Conservation (phyloP, 2,113 vertebrate species). For the Lepisosteus oculatus region DNA sequence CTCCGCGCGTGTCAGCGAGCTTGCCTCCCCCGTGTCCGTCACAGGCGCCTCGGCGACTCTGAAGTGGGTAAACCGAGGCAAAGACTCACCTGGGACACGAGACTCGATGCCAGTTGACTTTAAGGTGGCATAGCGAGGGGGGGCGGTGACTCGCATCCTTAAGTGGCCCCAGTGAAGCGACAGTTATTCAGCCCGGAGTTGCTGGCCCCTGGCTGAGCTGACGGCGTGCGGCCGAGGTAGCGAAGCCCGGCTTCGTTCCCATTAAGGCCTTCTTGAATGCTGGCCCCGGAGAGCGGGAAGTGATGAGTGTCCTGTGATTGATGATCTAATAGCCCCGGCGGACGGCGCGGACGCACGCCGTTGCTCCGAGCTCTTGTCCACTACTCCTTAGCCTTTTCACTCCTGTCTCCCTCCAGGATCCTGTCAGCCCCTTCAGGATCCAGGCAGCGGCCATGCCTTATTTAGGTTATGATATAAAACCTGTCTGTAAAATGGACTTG, state of each 20-base stretch:
- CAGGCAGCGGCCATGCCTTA: too few relatives aligned
- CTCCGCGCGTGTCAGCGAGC: constrained; percentile 50
- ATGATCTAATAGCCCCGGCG: constrained; percentile 66
- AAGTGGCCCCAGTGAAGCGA: constrained; percentile 53
- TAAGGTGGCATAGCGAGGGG: constrained; percentile 47
- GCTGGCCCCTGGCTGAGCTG: constrained; percentile 57
- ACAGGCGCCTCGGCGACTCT: constrained; percentile 61
- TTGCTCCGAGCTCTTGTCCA: constrained; percentile 34
- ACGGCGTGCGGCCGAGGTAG: constrained; percentile 51
- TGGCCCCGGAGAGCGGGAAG: constrained; percentile 60
- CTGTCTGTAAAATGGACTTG: too few relatives aligned
- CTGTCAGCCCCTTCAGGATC: constrained; percentile 28
- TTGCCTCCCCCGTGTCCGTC: constrained; percentile 58
- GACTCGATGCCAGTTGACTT: constrained; percentile 42
- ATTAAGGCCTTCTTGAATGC: constrained; percentile 61
- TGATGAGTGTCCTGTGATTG: constrained; percentile 75
- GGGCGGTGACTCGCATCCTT: constrained; percentile 52
- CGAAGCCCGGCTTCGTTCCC: constrained; percentile 50
- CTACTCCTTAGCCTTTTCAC: constrained; percentile 21
- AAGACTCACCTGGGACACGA: constrained; percentile 59
- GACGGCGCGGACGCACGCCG: constrained; percentile 39
- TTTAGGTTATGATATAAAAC: too few relatives aligned
- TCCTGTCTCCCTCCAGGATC: constrained; percentile 20
- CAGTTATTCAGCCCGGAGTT: constrained; percentile 64
- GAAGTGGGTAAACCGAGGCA: constrained; percentile 59